A percentile compares a stretch with the other conserved stretches of the same genome.
These are phyloP conservation scores for Anolis carolinensis DNA, from an alignment of 2,113 vertebrate genomes.

Conservation along the genomic window DNA sequence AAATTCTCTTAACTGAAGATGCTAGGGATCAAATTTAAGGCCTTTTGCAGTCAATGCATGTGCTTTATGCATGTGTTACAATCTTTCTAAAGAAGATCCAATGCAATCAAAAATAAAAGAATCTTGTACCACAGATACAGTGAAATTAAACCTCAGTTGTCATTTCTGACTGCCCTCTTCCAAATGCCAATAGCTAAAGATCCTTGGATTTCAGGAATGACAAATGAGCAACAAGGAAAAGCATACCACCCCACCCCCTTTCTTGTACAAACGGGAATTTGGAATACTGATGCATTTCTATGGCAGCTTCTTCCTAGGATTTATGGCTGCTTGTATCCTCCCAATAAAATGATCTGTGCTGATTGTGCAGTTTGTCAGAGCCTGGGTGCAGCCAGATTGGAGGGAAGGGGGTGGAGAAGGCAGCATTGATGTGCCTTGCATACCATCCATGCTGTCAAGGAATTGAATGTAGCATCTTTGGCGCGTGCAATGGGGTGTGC, in stretches of 20 bases:
- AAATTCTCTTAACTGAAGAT: background rate
- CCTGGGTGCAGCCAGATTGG: background rate
- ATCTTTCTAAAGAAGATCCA: background rate
- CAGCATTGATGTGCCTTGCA: rapidly evolving
- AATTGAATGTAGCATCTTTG: background rate
- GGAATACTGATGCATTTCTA: constrained; percentile 1
- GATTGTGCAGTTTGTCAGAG: background rate
- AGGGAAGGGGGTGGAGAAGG: too few species aligned
- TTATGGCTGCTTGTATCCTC: background rate
- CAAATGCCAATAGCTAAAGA: background rate
- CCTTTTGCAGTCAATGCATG: background rate
- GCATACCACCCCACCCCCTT: background rate
- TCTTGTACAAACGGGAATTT: background rate
- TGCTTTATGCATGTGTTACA: rapidly evolving
- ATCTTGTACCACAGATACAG: background rate
- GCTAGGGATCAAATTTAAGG: background rate
- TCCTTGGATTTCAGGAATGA: rapidly evolving
- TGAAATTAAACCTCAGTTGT: background rate
- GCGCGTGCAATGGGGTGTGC: background rate
- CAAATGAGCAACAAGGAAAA: constrained; percentile 6
- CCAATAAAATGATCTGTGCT: background rate
- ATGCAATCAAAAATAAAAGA: background rate
- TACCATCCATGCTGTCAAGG: rapidly evolving
- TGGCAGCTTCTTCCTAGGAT: constrained; percentile 1
- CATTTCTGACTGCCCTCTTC: background rate